Percentiles rank a stretch among this genome's conserved stretches.
These are phyloP conservation scores for Alfaro cultratus DNA, from an alignment of 2,797 vertebrate species.

Conservation along the genomic window DNA sequence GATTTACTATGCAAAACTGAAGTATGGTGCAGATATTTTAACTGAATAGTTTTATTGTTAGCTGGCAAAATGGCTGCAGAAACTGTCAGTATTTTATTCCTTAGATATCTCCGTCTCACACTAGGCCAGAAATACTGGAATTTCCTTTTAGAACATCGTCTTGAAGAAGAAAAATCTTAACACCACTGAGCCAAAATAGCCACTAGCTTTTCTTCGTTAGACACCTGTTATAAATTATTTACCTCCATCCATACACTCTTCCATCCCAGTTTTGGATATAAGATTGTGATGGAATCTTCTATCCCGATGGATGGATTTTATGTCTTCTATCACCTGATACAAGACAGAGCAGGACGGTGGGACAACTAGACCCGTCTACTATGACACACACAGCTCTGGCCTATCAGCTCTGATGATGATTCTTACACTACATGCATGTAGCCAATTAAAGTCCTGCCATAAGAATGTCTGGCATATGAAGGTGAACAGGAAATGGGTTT, in stretches of 20 bases:
- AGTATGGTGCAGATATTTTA: constrained; percentile 31
- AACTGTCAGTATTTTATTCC: constrained; percentile 35
- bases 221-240: not conserved
- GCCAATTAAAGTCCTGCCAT: not conserved
- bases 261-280: not conserved
- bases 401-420: not conserved
- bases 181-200: not conserved
- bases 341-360: too few species aligned
- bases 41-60: constrained; percentile 36
- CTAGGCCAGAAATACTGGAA: not conserved
- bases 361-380: not conserved
- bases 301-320: too few species aligned
- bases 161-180: not conserved
- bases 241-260: not conserved
- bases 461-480: not conserved
- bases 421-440: not conserved
- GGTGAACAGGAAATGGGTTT: not conserved
- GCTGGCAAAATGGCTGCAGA: constrained; percentile 43
- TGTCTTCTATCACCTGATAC: not conserved
- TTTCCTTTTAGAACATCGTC: not conserved
- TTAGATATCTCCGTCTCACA: not conserved
- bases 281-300: too few species aligned
- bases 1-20: constrained; percentile 54
- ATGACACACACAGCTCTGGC: not conserved
- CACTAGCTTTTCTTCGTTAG: not conserved